These are phyloP conservation scores for Noctua fimbriata DNA, from an alignment of 2,888 invertebrate genomes.

Conservation along the genomic window DNA sequence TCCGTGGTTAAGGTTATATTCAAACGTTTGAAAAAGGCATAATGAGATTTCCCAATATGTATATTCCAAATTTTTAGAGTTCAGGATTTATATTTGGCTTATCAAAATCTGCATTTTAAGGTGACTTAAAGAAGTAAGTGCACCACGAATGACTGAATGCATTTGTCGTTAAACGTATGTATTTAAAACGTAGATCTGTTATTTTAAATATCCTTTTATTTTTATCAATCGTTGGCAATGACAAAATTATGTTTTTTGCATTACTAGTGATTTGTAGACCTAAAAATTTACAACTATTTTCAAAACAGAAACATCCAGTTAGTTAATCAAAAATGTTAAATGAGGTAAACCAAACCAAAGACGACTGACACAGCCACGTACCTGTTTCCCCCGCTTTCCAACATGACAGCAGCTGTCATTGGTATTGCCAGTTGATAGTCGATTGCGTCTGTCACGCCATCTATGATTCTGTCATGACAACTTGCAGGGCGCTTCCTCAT, in stretches of 20 bases:
- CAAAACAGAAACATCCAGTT: background rate
- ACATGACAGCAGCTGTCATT: slow-evolving; percentile 53
- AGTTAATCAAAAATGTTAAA: slow-evolving; percentile 15
- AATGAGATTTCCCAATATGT: background rate
- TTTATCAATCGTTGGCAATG: background rate
- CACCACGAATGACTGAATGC: background rate
- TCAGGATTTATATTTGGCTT: background rate
- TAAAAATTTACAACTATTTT: background rate
- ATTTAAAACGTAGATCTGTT: no score
- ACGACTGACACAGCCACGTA: slow-evolving; percentile 25
- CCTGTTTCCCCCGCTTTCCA: slow-evolving; percentile 25
- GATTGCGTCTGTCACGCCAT: slow-evolving; percentile 52
- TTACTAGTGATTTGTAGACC: background rate
- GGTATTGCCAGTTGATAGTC: slow-evolving; percentile 43
- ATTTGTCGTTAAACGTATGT: no score
- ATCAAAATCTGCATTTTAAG: background rate
- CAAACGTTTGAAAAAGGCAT: background rate
- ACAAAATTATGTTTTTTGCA: background rate
- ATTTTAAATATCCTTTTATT: background rate
- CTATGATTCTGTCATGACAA: slow-evolving; percentile 44
- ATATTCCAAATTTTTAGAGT: background rate
- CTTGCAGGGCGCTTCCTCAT: slow-evolving; percentile 29
- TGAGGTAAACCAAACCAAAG: slow-evolving; percentile 15
- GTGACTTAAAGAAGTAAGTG: background rate
- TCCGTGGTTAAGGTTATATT: background rate